phyloP scores from a whole-genome alignment of 2,113 vertebrate genomes.

The Hydrolagus affinis region DNA sequence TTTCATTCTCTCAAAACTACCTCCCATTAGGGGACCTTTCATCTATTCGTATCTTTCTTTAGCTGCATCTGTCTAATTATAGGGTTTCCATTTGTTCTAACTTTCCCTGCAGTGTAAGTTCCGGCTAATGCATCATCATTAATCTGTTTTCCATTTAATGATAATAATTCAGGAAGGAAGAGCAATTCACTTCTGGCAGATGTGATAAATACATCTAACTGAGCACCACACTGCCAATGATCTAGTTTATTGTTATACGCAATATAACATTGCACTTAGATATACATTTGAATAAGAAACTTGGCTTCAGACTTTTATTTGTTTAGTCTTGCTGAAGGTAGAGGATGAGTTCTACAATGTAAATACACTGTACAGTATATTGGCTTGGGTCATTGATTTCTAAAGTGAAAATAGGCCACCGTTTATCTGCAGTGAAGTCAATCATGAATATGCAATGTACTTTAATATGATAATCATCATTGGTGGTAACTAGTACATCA shows the following conservation, averaged over 20 bases:
- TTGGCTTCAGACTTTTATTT: background rate
- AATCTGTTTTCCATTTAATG: constrained; percentile 22
- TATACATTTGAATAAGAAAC: constrained; percentile 12
- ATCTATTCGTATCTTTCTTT: background rate
- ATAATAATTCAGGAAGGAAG: constrained; percentile 26
- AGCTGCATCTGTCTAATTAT: constrained; percentile 15
- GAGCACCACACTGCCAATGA: background rate
- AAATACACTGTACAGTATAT: background rate
- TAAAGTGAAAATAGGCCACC: background rate
- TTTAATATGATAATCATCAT: background rate
- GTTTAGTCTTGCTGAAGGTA: background rate
- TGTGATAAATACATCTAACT: background rate
- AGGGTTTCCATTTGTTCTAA: constrained; percentile 14
- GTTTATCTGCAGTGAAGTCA: background rate
- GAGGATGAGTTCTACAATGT: background rate
- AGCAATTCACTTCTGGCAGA: background rate
- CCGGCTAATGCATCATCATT: background rate
- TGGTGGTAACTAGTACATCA: background rate
- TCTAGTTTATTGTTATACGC: background rate
- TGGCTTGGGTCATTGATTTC: background rate
- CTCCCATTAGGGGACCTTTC: background rate
- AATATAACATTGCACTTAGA: background rate
- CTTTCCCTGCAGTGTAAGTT: constrained; percentile 16
- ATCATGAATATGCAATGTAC: background rate
- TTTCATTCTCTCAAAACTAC: background rate